phyloP scores from a whole-genome alignment of 2,888 invertebrate species.

The Serrognathus titanus region DNA sequence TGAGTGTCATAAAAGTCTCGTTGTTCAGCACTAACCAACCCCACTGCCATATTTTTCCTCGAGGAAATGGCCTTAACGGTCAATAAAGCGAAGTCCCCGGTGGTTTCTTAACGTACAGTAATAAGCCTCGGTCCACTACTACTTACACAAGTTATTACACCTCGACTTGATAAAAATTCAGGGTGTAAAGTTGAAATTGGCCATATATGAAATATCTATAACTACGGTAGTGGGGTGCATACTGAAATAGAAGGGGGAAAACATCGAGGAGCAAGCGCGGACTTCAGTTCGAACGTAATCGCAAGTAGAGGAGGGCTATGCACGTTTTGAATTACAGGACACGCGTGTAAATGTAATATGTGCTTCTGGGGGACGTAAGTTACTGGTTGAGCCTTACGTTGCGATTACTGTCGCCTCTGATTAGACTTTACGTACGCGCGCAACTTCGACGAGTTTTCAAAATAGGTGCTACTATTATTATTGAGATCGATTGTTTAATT shows the following conservation, averaged over 20 bases:
- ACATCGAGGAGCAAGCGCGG: constrained; percentile 29
- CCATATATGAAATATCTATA: constrained; percentile 32
- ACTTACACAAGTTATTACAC: constrained; percentile 9
- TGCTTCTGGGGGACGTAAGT: constrained; percentile 8
- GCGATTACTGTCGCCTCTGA: constrained; percentile 4
- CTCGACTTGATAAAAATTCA: constrained; percentile 15
- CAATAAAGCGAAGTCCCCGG: neutral
- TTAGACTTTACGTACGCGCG: neutral
- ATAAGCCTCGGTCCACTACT: constrained; percentile 8
- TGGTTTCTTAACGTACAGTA: no score
- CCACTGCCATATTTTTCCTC: no score
- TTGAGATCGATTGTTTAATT: constrained; percentile 25
- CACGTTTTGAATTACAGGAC: constrained; percentile 10
- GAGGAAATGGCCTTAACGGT: neutral
- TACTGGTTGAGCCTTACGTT: neutral
- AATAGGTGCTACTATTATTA: constrained; percentile 4
- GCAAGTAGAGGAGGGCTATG: constrained; percentile 17
- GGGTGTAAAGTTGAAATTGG: constrained; percentile 29
- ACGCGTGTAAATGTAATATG: constrained; percentile 18
- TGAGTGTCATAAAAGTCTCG: no score
- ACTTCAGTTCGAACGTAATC: constrained; percentile 28
- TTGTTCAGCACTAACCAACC: no score
- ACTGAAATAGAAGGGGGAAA: constrained; percentile 23
- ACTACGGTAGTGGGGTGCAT: constrained; percentile 31
- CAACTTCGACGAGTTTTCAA: neutral